Base-by-base conservation (phyloP, 92 coral and sea anemone genomes). In the Epizoanthus ramosus region DNA sequence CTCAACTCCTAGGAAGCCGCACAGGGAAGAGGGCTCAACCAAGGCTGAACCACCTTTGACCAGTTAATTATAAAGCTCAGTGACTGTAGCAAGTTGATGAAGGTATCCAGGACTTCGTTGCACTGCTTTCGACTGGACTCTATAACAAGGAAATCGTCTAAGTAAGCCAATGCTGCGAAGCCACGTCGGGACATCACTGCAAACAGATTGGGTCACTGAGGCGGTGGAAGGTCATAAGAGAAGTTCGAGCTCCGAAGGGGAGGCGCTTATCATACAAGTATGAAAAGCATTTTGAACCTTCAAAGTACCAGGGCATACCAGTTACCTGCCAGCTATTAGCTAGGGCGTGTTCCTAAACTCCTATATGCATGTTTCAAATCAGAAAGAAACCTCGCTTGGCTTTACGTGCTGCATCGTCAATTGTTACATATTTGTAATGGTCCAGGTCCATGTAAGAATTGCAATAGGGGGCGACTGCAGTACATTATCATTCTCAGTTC, bases 81-180 rank as follows among this genome's bases (percentile, higher is more conserved):
- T 75, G 75, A 65, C 57, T 53, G 14, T 66, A 82, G 33, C 13
- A 82, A 63, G 10, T 53, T 8, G 6, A 87, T 56, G 52, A 71
- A 50, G 16, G 61, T 56, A 8, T 50, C 13, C n/a, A 15, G 74
- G 14, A 80, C 86, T 13, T 1, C 14, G 31, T 84, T 33, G 25
- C 86, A 84, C 71, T 73, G 76, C 9, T 33, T 15, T 63, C 56
- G 41, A 37, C 66, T 84, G 60, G 71, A 77, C 16, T 72, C 56
- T 15, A 88, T 84, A 35, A 88, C 41, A 0, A 88, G 83, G 58
- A 84, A 84, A 69, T 88, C 86, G n/a, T 88, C 91, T 39, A 88
- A 82, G 54, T 88, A 84, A 2, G 83, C 91, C 2, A 84, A 17
- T 9, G 79, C 83, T 41, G 21, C 52, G 57, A 43, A 79, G 21